Base-by-base conservation (phyloP, 2,888 invertebrate species). In the Epirrhoe tristata region DNA sequence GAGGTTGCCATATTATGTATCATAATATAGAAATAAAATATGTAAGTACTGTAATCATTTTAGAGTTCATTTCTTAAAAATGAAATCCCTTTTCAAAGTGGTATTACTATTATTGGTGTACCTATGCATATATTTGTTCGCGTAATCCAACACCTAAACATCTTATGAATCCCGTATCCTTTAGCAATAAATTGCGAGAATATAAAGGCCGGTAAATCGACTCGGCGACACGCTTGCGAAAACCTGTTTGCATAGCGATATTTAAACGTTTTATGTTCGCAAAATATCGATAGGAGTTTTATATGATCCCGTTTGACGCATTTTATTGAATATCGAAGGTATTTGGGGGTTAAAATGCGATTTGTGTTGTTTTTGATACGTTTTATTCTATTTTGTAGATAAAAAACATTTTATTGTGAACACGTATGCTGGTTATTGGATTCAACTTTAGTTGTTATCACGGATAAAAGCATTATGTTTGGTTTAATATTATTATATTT, bases 281-380 rank as follows among this genome's bases (percentile, higher is more conserved):
- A 71, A 77, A 81, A 81, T 83, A 83, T 84, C 81, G 79, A 80
- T 81, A 81, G 75, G 77, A 82, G 80, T 80, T 83, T 81, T 81
- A 81, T 84, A 81, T 83, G 82, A 88, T 87, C 84, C 79, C 81
- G 81, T 89, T 89, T 88, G 87, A 87, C 79, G 79, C 80, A 81
- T 86, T 87, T 88, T 90, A 90, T 91, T 90, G 84, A 90, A 91
- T 91, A 90, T 88, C 81, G 86, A 85, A 88, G 85, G 87, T 87
- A 89, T 90, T 88, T 87, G 83, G 83, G 70, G 84, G 79, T 79
- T 82, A 85, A 87, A 88, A 90, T 88, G 84, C 87, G 87, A 89
- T 90, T 82, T 82, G 82, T 84, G 85, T 89, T 90, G 89, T 89
- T 90, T 83, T 82, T 79, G 78, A 79, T 79, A 75, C 79, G 81